These are phyloP conservation scores for Plebejus melissa DNA, from an alignment of 2,888 invertebrate genomes.

Conservation along the genomic window DNA sequence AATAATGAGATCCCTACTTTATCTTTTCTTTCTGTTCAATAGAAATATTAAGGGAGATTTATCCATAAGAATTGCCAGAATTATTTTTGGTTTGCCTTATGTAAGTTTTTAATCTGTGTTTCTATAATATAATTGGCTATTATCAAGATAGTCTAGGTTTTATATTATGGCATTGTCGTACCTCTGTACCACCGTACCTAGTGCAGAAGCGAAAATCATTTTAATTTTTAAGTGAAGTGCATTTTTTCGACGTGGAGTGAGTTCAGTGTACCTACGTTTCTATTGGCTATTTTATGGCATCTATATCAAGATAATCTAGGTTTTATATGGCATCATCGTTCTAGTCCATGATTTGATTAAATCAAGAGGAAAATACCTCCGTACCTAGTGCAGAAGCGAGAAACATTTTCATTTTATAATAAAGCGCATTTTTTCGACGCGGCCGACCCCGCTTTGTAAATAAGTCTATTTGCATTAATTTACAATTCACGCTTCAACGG, in stretches of 20 bases:
- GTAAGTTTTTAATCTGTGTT: too few relatives aligned
- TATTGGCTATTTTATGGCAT: neutral
- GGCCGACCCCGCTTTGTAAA: conserved; percentile 61
- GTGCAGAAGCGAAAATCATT: conserved; percentile 17
- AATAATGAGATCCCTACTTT: too few relatives aligned
- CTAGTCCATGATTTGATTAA: conserved; percentile 68
- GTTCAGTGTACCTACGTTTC: too few relatives aligned
- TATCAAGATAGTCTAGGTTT: neutral
- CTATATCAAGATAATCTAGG: neutral
- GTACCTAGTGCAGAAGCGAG: conserved; percentile 34
- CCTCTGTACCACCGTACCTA: conserved; percentile 46
- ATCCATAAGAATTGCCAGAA: too few relatives aligned
- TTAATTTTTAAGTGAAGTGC: conserved; percentile 40
- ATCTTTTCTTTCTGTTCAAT: too few relatives aligned
- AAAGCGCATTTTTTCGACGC: conserved; percentile 54
- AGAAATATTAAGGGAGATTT: too few relatives aligned
- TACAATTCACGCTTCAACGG: conserved; percentile 46
- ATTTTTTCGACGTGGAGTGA: too few relatives aligned
- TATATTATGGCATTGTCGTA: conserved; percentile 32
- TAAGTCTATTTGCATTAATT: conserved; percentile 69
- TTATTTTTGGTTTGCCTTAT: too few relatives aligned
- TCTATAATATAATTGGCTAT: too few relatives aligned
- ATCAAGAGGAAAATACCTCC: conserved; percentile 69
- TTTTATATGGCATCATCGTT: neutral
- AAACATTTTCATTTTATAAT: conserved; percentile 44